Base-by-base conservation (phyloP, 1,140 invertebrate species). In the Diuraphis noxia region DNA sequence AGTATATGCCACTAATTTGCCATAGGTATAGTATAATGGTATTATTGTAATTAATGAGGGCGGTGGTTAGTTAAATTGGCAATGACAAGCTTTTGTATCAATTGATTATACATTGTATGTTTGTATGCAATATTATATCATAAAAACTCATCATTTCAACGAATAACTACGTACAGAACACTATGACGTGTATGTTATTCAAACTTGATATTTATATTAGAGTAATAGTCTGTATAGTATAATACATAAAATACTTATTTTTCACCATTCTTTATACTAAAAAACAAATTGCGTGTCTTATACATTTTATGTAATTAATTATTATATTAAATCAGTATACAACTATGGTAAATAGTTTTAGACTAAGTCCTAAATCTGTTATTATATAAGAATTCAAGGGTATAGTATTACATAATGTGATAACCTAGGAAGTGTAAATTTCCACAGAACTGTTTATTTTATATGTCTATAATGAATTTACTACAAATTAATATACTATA, bases 41-140 rank as follows among this genome's bases (percentile, higher is more conserved):
- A 56, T 56, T 25, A 38, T 87, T 56, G 36, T 87, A 87, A 87
- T 56, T 56, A 87, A 87, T 87, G 30, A 46, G 43, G 84, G 43
- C 49, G 23, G 34, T 10, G 34, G 85, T 87, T 56, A 30, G 85
- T 87, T 36, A 38, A 52, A 56, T 87, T 56, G 85, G 9, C 34
- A 87, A 56, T 56, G 49, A 87, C 49, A 34, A 52, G 23, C 23
- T 38, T 38, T n/a, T 56, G 7, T 56, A 56, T 56, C 85, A 23
- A 87, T 87, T 30, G 23, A 87, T 13, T 36, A 25, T 52, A 52
- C 23, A 25, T 25, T 25, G 46, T 49, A 23, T 46, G 17, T 46
- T 17, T 46, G 46, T 52, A 23, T 34, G 34, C 34, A 85, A n/a
- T 46, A 85, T 85, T 41, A 21, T 30, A 34, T 46, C 23, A 85